Evolutionary conservation across 2,888 invertebrate genomes (phyloP).

Genomic region (Protodeltote pygarga): DNA sequence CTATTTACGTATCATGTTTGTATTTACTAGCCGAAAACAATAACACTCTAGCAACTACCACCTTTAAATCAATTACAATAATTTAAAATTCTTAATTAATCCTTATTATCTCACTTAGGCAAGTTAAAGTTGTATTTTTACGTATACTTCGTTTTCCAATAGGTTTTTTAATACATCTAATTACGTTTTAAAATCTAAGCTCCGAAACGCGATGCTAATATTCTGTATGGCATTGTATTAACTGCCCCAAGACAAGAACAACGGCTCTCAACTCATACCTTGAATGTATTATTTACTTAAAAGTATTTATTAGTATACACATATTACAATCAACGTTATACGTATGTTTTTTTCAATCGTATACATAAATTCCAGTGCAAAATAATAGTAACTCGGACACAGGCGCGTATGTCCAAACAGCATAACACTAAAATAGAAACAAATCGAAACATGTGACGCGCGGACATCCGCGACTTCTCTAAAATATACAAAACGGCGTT

Average conservation of each 20-base stretch:
- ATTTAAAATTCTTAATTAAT: constrained; percentile 83
- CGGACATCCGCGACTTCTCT: constrained; percentile 35
- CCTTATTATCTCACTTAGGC: constrained; percentile 86
- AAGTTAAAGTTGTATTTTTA: constrained; percentile 86
- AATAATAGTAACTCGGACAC: constrained; percentile 73
- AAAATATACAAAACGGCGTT: constrained; percentile 49
- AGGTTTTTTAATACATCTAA: constrained; percentile 78
- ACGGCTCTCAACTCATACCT: constrained; percentile 60
- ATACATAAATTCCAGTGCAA: constrained; percentile 86
- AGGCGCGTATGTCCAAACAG: constrained; percentile 71
- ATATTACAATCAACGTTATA: constrained; percentile 86
- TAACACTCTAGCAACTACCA: constrained; percentile 83
- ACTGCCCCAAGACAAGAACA: constrained; percentile 54
- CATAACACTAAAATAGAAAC: constrained; percentile 56
- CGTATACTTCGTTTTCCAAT: constrained; percentile 87
- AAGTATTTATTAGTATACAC: constrained; percentile 83
- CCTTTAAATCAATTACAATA: constrained; percentile 83
- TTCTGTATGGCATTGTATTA: constrained; percentile 52
- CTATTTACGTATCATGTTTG: constrained; percentile 77
- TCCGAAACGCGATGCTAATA: constrained; percentile 73
- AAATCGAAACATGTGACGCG: constrained; percentile 44
- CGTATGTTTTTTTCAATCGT: constrained; percentile 85
- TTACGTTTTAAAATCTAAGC: constrained; percentile 79
- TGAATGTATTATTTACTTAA: constrained; percentile 72
- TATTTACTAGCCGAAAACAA: constrained; percentile 81